Conservation (phyloP, 2,113 vertebrate genomes). For the Neolamprologus hecqui region DNA sequence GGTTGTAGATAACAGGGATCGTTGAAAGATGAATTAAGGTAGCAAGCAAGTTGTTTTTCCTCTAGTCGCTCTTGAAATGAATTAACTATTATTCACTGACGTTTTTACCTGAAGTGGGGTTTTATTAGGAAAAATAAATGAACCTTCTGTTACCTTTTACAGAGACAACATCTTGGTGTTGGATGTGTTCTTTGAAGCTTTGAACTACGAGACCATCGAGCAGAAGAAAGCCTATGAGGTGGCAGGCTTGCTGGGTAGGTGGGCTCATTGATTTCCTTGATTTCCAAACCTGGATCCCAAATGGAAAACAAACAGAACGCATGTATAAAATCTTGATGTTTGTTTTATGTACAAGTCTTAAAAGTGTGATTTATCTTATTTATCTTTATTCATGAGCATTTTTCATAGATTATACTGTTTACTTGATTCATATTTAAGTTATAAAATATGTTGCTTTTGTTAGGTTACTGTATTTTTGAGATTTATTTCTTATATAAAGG, state of each 20-base stretch:
- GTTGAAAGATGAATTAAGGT: background rate
- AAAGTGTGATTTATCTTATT: background rate
- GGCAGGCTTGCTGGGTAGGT: constrained; percentile 90
- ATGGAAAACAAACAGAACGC: background rate
- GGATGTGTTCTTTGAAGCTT: constrained; percentile 97
- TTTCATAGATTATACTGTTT: background rate
- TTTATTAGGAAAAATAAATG: background rate
- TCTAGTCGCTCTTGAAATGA: background rate
- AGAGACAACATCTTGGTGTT: constrained; percentile 98
- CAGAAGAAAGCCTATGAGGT: constrained; percentile 99
- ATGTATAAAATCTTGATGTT: background rate
- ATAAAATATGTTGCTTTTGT: background rate
- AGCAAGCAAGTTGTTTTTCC: background rate
- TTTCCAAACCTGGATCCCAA: background rate
- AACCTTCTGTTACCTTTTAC: constrained; percentile 27
- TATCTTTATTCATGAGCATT: background rate
- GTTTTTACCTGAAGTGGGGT: background rate
- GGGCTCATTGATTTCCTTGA: background rate
- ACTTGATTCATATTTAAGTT: background rate
- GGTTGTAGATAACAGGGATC: background rate
- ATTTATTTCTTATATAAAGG: background rate
- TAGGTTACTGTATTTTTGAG: background rate
- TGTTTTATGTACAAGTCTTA: background rate
- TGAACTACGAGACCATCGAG: constrained; percentile 98
- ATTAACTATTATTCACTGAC: rapidly evolving